A percentile compares a stretch with the other conserved stretches of the same genome.
phyloP scores from a whole-genome alignment of 2,888 invertebrate genomes.

The Blastobasis adustella region DNA sequence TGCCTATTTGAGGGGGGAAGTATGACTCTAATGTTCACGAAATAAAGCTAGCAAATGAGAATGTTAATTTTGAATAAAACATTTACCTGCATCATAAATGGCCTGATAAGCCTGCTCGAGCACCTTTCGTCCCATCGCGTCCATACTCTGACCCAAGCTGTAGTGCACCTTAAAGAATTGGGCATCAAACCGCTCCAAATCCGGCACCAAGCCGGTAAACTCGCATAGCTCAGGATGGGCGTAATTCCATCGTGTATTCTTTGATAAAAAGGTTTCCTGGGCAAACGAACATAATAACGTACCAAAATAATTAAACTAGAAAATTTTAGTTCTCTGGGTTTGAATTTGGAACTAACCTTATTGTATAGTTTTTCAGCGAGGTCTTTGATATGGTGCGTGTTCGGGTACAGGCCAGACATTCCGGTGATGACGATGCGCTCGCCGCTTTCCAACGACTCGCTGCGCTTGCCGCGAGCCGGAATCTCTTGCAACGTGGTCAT shows the following conservation, averaged over 20 bases:
- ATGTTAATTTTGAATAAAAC: no score
- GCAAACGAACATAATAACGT: no score
- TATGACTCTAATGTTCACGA: no score
- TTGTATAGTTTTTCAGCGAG: conserved; percentile 22
- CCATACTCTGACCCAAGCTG: conserved; percentile 58
- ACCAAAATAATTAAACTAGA: neutral
- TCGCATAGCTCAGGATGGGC: conserved; percentile 52
- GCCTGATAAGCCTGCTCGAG: conserved; percentile 80
- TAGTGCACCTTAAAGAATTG: conserved; percentile 78
- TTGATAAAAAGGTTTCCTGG: conserved; percentile 73
- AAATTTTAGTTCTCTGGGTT: no score
- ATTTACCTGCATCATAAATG: conserved; percentile 74
- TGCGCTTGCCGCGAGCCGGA: conserved; percentile 1
- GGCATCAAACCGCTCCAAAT: conserved; percentile 77
- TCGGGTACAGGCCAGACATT: conserved; percentile 23
- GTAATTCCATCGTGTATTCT: conserved; percentile 41
- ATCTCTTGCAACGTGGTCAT: no score
- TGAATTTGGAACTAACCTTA: conserved; percentile 16
- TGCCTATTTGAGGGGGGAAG: no score
- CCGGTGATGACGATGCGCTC: conserved; percentile 24
- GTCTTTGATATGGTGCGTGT: conserved; percentile 16
- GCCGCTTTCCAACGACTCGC: conserved; percentile 23
- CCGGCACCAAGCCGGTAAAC: conserved; percentile 74
- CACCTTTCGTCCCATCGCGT: conserved; percentile 73
- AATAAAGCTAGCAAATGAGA: no score